These are phyloP conservation scores for Passer montanus DNA, from an alignment of 2,113 vertebrate genomes.

Conservation along the genomic window DNA sequence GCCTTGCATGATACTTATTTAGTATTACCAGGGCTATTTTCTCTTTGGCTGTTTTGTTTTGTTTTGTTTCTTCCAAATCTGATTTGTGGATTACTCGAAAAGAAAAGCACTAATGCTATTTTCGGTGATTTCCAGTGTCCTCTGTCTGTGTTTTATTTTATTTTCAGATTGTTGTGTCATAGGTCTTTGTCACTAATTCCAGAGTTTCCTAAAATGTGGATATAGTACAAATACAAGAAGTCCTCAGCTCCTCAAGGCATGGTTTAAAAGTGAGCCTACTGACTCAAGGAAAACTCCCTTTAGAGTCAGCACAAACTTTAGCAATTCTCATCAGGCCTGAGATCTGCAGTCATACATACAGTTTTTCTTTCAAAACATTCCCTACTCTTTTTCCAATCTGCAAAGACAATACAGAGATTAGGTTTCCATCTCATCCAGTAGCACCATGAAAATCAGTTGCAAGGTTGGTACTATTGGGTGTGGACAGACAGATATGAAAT, in stretches of 20 bases:
- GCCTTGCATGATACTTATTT: background rate
- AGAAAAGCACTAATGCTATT: background rate
- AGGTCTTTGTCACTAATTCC: background rate
- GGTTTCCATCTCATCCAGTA: background rate
- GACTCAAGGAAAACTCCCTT: background rate
- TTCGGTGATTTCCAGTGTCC: slow-evolving; percentile 5
- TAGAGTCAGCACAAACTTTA: background rate
- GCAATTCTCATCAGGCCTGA: background rate
- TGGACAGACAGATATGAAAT: background rate
- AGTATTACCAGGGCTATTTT: background rate
- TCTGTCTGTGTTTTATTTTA: background rate
- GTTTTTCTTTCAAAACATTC: background rate
- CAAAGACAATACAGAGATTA: background rate
- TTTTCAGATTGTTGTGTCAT: background rate
- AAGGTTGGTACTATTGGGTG: background rate
- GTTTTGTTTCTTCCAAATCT: slow-evolving; percentile 25
- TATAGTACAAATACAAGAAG: background rate
- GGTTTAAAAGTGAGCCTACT: background rate
- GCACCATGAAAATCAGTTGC: background rate
- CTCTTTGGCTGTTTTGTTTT: background rate
- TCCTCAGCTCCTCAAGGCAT: background rate
- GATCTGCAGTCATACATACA: background rate
- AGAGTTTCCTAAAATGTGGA: background rate
- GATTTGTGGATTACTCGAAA: background rate
- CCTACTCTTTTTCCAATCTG: background rate